Evolutionary conservation across 2,797 vertebrate species (phyloP).

Genomic region (Spondyliosoma cantharus): DNA sequence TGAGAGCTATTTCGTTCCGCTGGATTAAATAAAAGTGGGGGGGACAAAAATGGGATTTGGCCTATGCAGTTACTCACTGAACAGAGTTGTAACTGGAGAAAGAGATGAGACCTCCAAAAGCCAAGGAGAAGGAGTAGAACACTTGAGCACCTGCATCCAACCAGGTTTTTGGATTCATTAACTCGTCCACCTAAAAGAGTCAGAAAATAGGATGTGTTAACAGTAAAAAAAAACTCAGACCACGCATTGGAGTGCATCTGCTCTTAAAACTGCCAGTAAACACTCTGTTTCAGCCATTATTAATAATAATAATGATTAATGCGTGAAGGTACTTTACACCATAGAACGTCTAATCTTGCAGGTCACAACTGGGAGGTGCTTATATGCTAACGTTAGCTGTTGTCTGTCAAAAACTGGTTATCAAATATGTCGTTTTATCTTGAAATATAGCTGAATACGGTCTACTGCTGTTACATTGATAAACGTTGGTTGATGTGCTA

Average conservation of each 20-base stretch:
- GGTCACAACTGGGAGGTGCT: neutral
- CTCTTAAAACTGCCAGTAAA: neutral
- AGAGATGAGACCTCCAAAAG: conserved; percentile 96
- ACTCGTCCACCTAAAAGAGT: conserved; percentile 85
- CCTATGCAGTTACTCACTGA: conserved; percentile 88
- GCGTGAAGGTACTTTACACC: neutral
- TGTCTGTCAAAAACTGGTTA: no score
- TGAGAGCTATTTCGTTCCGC: no score
- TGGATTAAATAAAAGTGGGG: no score
- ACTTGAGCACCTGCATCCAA: conserved; percentile 95
- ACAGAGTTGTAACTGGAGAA: conserved; percentile 98
- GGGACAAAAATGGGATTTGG: no score
- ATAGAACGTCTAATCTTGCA: neutral
- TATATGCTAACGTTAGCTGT: no score
- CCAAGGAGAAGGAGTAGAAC: conserved; percentile 95
- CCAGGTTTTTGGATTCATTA: conserved; percentile 91
- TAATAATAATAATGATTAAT: conserved; percentile 38
- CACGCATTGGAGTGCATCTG: neutral
- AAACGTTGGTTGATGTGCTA: neutral
- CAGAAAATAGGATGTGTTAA: neutral
- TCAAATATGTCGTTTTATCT: no score
- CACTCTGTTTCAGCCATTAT: neutral
- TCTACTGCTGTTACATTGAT: neutral
- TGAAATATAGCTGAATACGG: no score
- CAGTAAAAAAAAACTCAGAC: neutral